phyloP scores from a whole-genome alignment of 2,113 vertebrate species.

The Synodontis membranacea region DNA sequence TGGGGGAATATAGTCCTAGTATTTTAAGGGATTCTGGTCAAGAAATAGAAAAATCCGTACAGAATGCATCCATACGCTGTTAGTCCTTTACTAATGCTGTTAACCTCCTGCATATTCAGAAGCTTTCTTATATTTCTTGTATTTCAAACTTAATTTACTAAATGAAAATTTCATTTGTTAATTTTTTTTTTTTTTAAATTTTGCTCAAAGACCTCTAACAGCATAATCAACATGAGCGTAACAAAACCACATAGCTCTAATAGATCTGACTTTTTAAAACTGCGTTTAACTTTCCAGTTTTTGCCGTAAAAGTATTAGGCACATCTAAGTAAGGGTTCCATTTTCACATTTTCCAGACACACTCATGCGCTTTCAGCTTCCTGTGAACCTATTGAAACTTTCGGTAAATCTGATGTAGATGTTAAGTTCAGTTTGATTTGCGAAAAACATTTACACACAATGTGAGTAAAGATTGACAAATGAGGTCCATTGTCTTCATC shows the following conservation, averaged over 20 bases:
- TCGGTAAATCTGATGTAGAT: too few relatives aligned
- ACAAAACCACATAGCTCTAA: background rate
- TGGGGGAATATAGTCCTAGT: constrained; percentile 7
- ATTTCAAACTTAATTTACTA: too few relatives aligned
- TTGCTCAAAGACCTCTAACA: background rate
- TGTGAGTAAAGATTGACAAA: too few relatives aligned
- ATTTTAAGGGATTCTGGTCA: background rate
- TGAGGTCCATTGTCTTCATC: too few relatives aligned
- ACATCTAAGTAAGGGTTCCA: background rate
- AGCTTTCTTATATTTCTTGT: too few relatives aligned
- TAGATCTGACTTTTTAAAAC: background rate
- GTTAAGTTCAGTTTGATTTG: too few relatives aligned
- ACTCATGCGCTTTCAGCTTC: too few relatives aligned
- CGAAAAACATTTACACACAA: too few relatives aligned
- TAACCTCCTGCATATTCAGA: background rate
- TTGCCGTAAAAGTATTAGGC: background rate
- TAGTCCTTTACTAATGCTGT: background rate
- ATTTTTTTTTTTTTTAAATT: background rate
- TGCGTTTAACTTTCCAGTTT: background rate
- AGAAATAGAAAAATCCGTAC: background rate
- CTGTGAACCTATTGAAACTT: too few relatives aligned
- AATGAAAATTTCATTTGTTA: too few relatives aligned
- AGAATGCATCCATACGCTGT: background rate
- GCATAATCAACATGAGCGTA: background rate
- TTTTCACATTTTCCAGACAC: background rate